Base-by-base conservation (phyloP, 1,140 invertebrate genomes). In the Charaxes varanes region DNA sequence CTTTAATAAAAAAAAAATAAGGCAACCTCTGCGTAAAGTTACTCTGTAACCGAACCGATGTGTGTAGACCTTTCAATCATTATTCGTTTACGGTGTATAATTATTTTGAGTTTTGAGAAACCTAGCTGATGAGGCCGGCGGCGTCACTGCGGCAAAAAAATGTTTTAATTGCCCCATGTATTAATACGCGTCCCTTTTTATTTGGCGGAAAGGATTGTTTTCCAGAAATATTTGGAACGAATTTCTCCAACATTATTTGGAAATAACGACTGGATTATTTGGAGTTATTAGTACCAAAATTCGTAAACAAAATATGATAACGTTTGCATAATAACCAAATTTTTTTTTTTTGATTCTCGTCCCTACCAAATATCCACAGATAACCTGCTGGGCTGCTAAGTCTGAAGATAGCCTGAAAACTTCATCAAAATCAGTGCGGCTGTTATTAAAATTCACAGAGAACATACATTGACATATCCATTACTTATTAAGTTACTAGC, bases 11-110 rank as follows among this genome's bases (percentile, higher is more conserved):
- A 10, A 17, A 46, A 38, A 40, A 16, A 8, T 42, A 7, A 22
- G 37, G 7, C 1, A 7, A n/a, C 13, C 33, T 56, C 49, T 56
- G 30, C 31, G 1, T 1, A 5, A 14, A 32, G 2, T 24, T 65
- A 32, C 35, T 51, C 62, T 66, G 18, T 47, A 36, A 13, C 22
- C 15, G 17, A 56, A 55, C 52, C 54, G 41, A 60, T 54, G 53
- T n/a, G n/a, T 44, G 51, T 51, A 62, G 54, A 69, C 54, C 63
- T 65, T 73, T 69, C 69, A 67, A 73, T 73, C 69, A 70, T 65
- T 62, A 72, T 69, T 55, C 59, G 50, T 57, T 60, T 53, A 60
- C 62, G 54, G 55, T 63, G 47, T 73, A 63, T 73, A 73, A 73
- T 73, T 67, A 73, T 68, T 63, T 62, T 50, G 62, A 62, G 58